These are phyloP conservation scores for Loris lydekkerianus DNA, from an alignment of 2,797 vertebrate genomes.

Conservation along the genomic window DNA sequence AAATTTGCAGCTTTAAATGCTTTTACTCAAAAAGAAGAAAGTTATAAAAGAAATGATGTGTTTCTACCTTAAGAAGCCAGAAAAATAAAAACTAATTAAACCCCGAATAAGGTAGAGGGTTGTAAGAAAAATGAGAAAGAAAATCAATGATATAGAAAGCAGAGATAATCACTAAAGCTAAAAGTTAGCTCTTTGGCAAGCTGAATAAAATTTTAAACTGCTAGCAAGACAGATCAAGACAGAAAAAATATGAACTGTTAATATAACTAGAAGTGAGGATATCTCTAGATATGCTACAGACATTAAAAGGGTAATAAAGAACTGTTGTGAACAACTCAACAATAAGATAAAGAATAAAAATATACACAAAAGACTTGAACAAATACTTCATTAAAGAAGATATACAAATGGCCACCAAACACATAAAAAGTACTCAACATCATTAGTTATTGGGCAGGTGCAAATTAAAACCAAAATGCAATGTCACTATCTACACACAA, in stretches of 20 bases:
- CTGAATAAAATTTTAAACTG: constrained; percentile 30
- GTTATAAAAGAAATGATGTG: constrained; percentile 10
- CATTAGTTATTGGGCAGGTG: neutral
- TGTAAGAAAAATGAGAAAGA: constrained; percentile 46
- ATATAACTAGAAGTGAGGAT: constrained; percentile 4
- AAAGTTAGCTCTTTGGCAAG: constrained; percentile 28
- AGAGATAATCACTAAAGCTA: constrained; percentile 23
- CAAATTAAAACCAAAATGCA: constrained; percentile 42
- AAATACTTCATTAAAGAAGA: neutral
- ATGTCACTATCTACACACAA: neutral
- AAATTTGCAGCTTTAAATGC: neutral
- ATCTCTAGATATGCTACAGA: neutral
- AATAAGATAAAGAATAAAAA: constrained; percentile 22
- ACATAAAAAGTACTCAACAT: neutral
- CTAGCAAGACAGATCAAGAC: neutral
- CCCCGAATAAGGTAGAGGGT: neutral
- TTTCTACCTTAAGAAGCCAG: neutral
- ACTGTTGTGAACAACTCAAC: neutral
- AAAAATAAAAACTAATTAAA: constrained; percentile 21
- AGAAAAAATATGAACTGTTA: neutral
- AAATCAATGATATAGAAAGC: constrained; percentile 12
- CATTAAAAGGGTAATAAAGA: neutral
- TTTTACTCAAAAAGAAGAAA: constrained; percentile 40
- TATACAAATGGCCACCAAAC: constrained; percentile 8
- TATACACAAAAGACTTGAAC: neutral